phyloP scores from a whole-genome alignment of 2,797 vertebrate species.

The Pampus argenteus region DNA sequence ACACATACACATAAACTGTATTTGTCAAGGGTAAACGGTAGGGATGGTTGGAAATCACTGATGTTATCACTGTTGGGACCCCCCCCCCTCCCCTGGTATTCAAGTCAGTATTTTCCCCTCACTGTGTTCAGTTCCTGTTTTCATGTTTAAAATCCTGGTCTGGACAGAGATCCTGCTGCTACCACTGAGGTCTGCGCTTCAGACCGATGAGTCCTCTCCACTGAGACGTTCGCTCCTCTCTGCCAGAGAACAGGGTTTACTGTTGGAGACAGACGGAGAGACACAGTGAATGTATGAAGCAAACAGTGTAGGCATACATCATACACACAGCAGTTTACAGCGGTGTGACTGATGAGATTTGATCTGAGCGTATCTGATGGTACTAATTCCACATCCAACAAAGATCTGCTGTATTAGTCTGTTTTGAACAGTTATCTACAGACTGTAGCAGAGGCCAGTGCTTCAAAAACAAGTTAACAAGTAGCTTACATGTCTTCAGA shows the following conservation, averaged over 20 bases:
- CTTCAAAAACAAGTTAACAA: not conserved
- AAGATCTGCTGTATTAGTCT: not conserved
- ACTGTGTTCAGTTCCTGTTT: constrained; percentile 58
- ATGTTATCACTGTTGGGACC: constrained; percentile 57
- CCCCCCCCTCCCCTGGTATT: constrained; percentile 32
- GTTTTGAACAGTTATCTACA: not conserved
- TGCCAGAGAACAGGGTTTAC: constrained; percentile 70
- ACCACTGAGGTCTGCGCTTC: constrained; percentile 62
- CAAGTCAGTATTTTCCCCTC: constrained; percentile 43
- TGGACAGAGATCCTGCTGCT: constrained; percentile 68
- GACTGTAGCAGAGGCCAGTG: not conserved
- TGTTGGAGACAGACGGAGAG: constrained; percentile 64
- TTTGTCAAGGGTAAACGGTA: constrained; percentile 64
- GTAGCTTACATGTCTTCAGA: not conserved
- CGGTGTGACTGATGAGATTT: not conserved
- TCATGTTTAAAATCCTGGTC: constrained; percentile 64
- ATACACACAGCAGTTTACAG: not conserved
- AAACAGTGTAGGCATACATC: not conserved
- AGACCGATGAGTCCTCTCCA: constrained; percentile 61
- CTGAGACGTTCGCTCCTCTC: constrained; percentile 60
- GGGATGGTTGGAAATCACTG: constrained; percentile 65
- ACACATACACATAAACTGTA: constrained; percentile 63
- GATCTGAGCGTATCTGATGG: not conserved
- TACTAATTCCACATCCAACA: not conserved
- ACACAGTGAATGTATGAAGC: constrained; percentile 28